Evolutionary conservation across 2,888 invertebrate genomes (phyloP), one percentile per base, ranked within the genome.

Genomic region (Mythimna albipuncta): DNA sequence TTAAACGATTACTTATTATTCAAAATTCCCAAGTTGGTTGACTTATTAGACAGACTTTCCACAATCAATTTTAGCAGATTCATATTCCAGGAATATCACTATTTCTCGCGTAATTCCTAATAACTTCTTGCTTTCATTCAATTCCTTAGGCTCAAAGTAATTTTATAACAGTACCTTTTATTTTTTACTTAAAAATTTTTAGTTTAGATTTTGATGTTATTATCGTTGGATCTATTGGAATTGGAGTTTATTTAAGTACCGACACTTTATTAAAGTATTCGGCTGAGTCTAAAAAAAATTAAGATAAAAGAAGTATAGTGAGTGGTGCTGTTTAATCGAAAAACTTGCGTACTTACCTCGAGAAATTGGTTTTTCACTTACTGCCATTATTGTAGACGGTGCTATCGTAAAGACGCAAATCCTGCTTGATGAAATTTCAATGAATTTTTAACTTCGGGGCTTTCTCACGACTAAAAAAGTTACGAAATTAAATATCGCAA

Each of bases 401-500:
- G 21, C 38, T 65, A 41, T 21, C 16, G 44, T 11, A 63, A 64
- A 44, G n/a, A 3, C 11, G 19, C 19, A 2, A 19, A 72, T 38
- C 4, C 26, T 11, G 38, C n/a, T 9, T 38, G 47, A 64, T 59
- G 38, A 64, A 64, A 64, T 7, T 38, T 38, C n/a, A 44, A 73
- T 57, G n/a, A 44, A 71, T 50, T 47, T 11, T 13, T 38, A 77
- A 73, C 63, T 79, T 71, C 5, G 44, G 26, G 16, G 58, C 44
- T 59, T 77, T 72, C 66, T 71, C 63, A 75, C 44, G 52, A 21
- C 10, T 47, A 54, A 58, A 52, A n/a, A 44, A 63, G 58, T 82
- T 75, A 69, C 69, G 62, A 72, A 76, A 80, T 69, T 10, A 35
- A 61, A 66, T 64, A 55, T 62, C 59, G 52, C 32, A 64, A 64